phyloP scores from a whole-genome alignment of 2,888 invertebrate genomes.

The Xylophagus ater region DNA sequence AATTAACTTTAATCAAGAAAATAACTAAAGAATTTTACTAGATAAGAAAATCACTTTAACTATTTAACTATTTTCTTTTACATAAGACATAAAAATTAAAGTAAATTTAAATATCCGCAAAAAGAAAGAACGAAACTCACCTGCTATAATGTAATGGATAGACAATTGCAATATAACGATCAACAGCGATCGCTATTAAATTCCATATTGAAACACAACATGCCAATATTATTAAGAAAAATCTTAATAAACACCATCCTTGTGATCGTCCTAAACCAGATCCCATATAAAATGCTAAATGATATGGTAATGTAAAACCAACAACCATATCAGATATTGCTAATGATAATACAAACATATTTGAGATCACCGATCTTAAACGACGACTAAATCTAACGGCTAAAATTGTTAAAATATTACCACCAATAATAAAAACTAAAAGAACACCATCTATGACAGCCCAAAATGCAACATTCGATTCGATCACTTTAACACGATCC shows the following conservation, averaged over 20 bases:
- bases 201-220: slow-evolving; percentile 71
- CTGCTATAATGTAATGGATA: slow-evolving; percentile 67
- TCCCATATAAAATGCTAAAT: slow-evolving; percentile 61
- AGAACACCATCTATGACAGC: slow-evolving; percentile 53
- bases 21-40: too few species aligned
- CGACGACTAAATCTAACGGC: slow-evolving; percentile 60
- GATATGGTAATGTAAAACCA: slow-evolving; percentile 65
- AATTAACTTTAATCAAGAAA: too few species aligned
- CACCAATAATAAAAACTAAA: slow-evolving; percentile 55
- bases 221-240: slow-evolving; percentile 62
- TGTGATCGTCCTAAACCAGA: slow-evolving; percentile 49
- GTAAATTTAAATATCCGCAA: too few species aligned
- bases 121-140: too few species aligned
- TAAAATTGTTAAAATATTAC: slow-evolving; percentile 64
- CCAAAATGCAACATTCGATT: slow-evolving; percentile 40
- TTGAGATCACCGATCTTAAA: slow-evolving; percentile 58
- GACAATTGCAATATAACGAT: slow-evolving; percentile 68
- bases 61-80: too few species aligned
- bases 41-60: too few species aligned
- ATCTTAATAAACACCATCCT: slow-evolving; percentile 56
- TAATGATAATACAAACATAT: slow-evolving; percentile 66
- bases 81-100: too few species aligned
- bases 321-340: slow-evolving; percentile 71
- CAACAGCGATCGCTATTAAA: slow-evolving; percentile 65
- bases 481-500: slow-evolving; percentile 17